phyloP scores from a whole-genome alignment of 2,797 vertebrate species.

The Bovichtus variegatus region DNA sequence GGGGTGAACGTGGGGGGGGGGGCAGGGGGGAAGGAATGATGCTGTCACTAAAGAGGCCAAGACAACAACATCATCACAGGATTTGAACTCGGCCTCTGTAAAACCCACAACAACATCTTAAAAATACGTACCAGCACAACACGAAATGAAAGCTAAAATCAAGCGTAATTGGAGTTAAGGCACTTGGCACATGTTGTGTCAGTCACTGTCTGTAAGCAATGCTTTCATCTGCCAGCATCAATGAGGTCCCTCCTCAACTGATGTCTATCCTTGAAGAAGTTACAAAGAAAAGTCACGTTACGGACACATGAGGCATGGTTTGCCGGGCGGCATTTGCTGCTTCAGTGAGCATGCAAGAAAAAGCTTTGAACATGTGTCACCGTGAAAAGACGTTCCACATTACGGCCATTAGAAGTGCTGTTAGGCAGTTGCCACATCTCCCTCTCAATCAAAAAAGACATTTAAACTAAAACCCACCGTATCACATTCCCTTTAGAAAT shows the following conservation, averaged over 20 bases:
- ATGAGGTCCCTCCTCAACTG: slow-evolving; percentile 9
- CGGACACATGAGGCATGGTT: slow-evolving; percentile 47
- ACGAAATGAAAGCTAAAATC: slow-evolving; percentile 14
- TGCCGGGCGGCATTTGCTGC: slow-evolving; percentile 61
- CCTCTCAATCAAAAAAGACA: slow-evolving; percentile 54
- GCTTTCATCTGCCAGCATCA: slow-evolving; percentile 23
- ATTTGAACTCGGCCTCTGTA: slow-evolving; percentile 20
- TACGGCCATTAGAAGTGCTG: slow-evolving; percentile 61
- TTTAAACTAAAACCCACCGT: slow-evolving; percentile 60
- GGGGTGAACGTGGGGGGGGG: slow-evolving; percentile 62
- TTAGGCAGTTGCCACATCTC: slow-evolving; percentile 62
- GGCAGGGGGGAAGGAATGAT: slow-evolving; percentile 3
- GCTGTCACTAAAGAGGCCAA: slow-evolving; percentile 48
- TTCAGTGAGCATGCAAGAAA: slow-evolving; percentile 53
- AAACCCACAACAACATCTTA: slow-evolving; percentile 13
- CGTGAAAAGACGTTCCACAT: slow-evolving; percentile 60
- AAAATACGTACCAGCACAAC: background rate
- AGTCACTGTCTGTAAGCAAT: slow-evolving; percentile 18
- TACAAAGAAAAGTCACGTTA: slow-evolving; percentile 50
- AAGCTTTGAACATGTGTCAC: slow-evolving; percentile 75
- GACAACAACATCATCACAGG: slow-evolving; percentile 53
- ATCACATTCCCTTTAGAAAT: slow-evolving; percentile 65
- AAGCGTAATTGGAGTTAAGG: background rate
- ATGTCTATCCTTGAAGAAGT: slow-evolving; percentile 4
- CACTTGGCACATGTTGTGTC: slow-evolving; percentile 19